Base-by-base conservation (phyloP, 2,888 invertebrate genomes). In the Hyppa rectilinea region DNA sequence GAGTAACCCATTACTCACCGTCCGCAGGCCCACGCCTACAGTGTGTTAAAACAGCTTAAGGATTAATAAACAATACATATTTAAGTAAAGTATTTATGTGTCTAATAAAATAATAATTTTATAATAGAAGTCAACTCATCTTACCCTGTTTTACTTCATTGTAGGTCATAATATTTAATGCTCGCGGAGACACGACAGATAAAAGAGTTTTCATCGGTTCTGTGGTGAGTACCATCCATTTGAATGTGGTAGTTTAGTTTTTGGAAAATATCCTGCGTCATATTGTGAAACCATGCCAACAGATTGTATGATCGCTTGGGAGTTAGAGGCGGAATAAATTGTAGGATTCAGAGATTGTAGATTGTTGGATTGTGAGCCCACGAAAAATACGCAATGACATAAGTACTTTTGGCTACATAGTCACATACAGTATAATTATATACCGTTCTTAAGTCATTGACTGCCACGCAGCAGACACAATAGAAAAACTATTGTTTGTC, bases 271-370 rank as follows among this genome's bases (percentile, higher is more conserved):
- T 29, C 1, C 9, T 49, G 6, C 50, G 43, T 45, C 36, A 49
- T n/a, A n/a, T 38, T 20, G 23, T 36, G 2, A 40, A 31, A 61
- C 45, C 14, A 4, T 23, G 9, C 17, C 9, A 70, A 31, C 9
- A 38, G 20, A 68, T 59, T 40, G 2, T 47, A 34, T 47, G 29
- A 38, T 17, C 20, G n/a, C 59, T 75, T 45, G 63, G 53, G 53
- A 75, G 17, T 59, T 64, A 56, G 29, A 56, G 55, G 29, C 71
- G 74, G 61, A 75, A 75, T 75, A 71, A 75, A 75, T 71, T 60
- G 59, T 45, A 20, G 43, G 60, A 47, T 64, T 53, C 56, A 23
- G n/a, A n/a, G n/a, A n/a, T n/a, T n/a, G n/a, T n/a, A n/a, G n/a
- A n/a, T n/a, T n/a, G n/a, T n/a, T n/a, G n/a, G n/a, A n/a, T n/a